These are phyloP conservation scores for Apamea sordens DNA, from an alignment of 2,888 invertebrate species.

Conservation along the genomic window DNA sequence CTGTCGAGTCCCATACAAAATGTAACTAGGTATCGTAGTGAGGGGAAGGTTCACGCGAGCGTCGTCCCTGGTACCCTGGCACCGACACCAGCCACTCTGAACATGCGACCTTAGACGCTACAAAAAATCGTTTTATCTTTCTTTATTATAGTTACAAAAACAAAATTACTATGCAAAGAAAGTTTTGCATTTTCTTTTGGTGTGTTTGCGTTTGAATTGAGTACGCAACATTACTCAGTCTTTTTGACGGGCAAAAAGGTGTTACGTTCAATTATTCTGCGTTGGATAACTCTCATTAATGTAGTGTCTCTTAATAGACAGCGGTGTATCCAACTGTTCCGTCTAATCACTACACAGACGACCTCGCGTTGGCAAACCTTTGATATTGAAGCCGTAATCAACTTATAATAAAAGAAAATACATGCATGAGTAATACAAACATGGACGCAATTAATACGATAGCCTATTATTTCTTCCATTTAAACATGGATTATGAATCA, in stretches of 20 bases:
- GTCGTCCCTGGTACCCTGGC: conserved; percentile 83
- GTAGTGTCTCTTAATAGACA: neutral
- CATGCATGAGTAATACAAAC: conserved; percentile 25
- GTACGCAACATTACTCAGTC: neutral
- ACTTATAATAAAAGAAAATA: conserved; percentile 23
- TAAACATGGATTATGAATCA: conserved; percentile 39
- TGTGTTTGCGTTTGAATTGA: conserved; percentile 11
- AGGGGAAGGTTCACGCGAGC: conserved; percentile 82
- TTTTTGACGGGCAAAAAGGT: neutral
- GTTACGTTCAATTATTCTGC: neutral
- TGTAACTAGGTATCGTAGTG: conserved; percentile 54
- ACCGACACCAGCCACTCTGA: conserved; percentile 77
- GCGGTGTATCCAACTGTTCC: conserved; percentile 4
- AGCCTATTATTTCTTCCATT: conserved; percentile 42
- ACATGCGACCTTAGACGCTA: conserved; percentile 84
- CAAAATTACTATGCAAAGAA: conserved; percentile 37
- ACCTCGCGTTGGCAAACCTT: conserved; percentile 1
- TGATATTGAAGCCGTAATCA: conserved; percentile 23
- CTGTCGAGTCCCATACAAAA: conserved; percentile 61
- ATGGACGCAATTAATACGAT: conserved; percentile 40
- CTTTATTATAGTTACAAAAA: conserved; percentile 63
- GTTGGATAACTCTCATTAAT: too few species aligned
- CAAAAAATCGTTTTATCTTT: conserved; percentile 76
- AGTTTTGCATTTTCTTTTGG: conserved; percentile 39
- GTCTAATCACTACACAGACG: neutral